These are phyloP conservation scores for Seira sanloemensis DNA, from an alignment of 2,888 invertebrate species.

Conservation along the genomic window DNA sequence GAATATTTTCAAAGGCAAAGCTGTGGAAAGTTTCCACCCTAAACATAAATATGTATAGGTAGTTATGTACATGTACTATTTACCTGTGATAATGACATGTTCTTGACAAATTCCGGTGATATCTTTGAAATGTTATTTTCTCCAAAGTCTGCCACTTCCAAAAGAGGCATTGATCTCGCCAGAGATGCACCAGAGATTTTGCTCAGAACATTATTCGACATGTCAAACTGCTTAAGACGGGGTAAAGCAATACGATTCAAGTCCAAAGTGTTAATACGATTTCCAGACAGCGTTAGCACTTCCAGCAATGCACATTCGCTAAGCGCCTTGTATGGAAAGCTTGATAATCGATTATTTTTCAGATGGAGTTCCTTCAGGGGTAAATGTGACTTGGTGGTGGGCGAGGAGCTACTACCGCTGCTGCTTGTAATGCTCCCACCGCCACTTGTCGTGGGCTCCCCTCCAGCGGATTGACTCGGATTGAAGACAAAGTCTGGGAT, in stretches of 20 bases:
- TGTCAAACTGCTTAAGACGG: constrained; percentile 84
- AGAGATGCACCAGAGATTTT: constrained; percentile 81
- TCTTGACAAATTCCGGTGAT: constrained; percentile 85
- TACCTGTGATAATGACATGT: constrained; percentile 83
- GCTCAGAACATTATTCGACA: constrained; percentile 84
- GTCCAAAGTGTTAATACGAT: constrained; percentile 80
- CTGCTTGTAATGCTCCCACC: constrained; percentile 3
- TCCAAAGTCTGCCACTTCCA: constrained; percentile 85
- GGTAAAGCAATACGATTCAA: constrained; percentile 86
- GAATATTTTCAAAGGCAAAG: too few species aligned
- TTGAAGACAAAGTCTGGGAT: constrained; percentile 85
- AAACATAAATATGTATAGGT: constrained; percentile 75
- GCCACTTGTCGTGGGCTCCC: constrained; percentile 38
- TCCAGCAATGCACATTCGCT: constrained; percentile 86
- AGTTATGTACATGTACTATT: constrained; percentile 77
- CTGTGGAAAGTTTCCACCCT: background rate
- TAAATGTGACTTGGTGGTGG: constrained; percentile 60
- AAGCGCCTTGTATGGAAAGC: constrained; percentile 87
- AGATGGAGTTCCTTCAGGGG: constrained; percentile 85
- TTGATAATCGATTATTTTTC: constrained; percentile 84
- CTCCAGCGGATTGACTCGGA: constrained; percentile 48
- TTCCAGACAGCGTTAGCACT: constrained; percentile 78
- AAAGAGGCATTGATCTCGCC: constrained; percentile 84
- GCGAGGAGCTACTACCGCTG: constrained; percentile 27
- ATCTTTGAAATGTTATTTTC: constrained; percentile 85